A percentile compares a stretch with the other conserved stretches of the same genome.
These are phyloP conservation scores for Poecilia picta DNA, from an alignment of 2,797 vertebrate species.

Conservation along the genomic window DNA sequence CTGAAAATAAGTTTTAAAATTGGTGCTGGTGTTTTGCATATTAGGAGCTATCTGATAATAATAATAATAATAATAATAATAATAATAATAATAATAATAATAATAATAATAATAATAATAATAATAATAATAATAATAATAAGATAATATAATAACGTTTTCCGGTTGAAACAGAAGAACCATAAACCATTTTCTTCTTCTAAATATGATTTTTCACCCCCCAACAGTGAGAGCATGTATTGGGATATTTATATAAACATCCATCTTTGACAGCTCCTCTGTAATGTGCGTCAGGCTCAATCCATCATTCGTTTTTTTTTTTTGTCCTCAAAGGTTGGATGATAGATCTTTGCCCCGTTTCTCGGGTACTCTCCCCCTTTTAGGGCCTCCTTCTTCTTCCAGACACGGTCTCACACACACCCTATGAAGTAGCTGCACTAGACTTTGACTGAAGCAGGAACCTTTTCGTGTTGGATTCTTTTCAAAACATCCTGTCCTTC, in stretches of 20 bases:
- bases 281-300: neutral
- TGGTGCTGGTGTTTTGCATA: neutral
- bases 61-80: neutral
- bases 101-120: neutral
- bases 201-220: neutral
- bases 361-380: constrained; percentile 18
- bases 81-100: neutral
- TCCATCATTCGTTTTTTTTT: neutral
- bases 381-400: constrained; percentile 26
- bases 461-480: constrained; percentile 27
- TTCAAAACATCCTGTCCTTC: constrained; percentile 20
- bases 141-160: neutral
- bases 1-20: neutral
- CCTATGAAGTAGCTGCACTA: constrained; percentile 10
- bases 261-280: neutral
- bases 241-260: neutral
- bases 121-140: neutral
- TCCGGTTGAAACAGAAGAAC: neutral
- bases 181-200: neutral
- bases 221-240: too few species aligned
- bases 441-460: constrained; percentile 27
- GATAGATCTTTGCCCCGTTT: constrained; percentile 32
- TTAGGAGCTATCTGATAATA: neutral
- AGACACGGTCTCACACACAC: constrained; percentile 18
- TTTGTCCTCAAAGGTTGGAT: constrained; percentile 23